A percentile compares a stretch with the other conserved stretches of the same genome.
These are phyloP conservation scores for Xiphorhynchus elegans DNA, from an alignment of 2,113 vertebrate species.

Conservation along the genomic window DNA sequence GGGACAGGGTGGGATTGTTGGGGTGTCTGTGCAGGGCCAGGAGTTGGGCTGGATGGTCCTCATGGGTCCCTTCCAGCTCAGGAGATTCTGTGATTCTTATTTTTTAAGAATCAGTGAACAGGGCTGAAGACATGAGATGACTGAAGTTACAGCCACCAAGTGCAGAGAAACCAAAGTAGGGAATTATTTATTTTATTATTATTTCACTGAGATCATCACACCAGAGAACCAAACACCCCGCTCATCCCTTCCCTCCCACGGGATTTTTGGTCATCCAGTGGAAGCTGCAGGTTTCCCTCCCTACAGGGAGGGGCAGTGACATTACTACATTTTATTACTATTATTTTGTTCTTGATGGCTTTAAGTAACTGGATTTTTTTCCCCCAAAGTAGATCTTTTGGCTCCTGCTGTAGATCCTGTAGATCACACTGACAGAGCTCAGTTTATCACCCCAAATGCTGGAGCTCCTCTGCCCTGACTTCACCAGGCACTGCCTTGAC, in stretches of 20 bases:
- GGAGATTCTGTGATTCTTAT: background rate
- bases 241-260: background rate
- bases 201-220: background rate
- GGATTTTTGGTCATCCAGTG: background rate
- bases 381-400: background rate
- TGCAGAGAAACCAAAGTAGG: background rate
- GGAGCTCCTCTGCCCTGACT: background rate
- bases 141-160: background rate
- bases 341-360: background rate
- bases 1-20: background rate
- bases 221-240: background rate
- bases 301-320: background rate
- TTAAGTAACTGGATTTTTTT: background rate
- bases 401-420: accelerated
- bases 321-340: background rate
- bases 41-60: background rate
- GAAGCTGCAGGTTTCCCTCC: background rate
- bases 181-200: background rate
- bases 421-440: background rate
- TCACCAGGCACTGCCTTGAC: background rate
- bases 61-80: background rate
- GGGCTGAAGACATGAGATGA: background rate
- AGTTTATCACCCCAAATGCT: background rate
- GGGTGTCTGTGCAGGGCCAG: background rate
- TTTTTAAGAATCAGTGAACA: background rate